Evolutionary conservation across 2,797 vertebrate species (phyloP), one percentile per base, ranked within the genome.

Genomic region (Cottoperca gobio): DNA sequence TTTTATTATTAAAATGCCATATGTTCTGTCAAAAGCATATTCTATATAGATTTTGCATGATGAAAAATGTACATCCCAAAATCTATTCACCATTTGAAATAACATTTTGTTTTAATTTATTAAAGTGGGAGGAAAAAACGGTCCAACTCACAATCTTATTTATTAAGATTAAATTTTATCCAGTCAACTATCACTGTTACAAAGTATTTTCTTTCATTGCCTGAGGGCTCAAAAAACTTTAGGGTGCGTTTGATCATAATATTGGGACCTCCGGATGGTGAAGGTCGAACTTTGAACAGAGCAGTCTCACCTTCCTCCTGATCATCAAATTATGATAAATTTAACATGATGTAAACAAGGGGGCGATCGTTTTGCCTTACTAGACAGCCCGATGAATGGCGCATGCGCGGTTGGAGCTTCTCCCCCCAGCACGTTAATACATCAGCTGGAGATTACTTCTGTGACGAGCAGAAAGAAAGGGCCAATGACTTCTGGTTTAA

Each of bases 341-440:
- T 48, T 33, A 28, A 28, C 28, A 24, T 57, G 40, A 48, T 6
- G 37, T 13, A 33, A 13, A 7, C 28, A 8, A 23, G 4, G 62
- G 8, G 7, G 35, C 48, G 74, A 58, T 78, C 57, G 55, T 0
- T 71, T 75, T 31, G 6, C 1, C 1, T 4, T 5, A 8, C 52
- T 8, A 48, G 1, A 2, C 71, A 17, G 11, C 3, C 48, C 48
- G 6, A 0, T 0, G 0, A 4, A 0, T 0, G 0, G 48, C 46
- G 76, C 67, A 39, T 71, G 81, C 37, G 71, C 62, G 2, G 23
- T 17, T 10, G 1, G 10, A 39, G 12, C 24, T 14, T 10, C 14
- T 2, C 0, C 43, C 31, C 31, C 33, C 31, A 33, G 33, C 2
- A 33, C 8, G 31, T 33, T 33, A 7, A 8, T 7, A 33, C 31